These are phyloP conservation scores for Fratercula arctica DNA, from an alignment of 2,797 vertebrate species.

Conservation along the genomic window DNA sequence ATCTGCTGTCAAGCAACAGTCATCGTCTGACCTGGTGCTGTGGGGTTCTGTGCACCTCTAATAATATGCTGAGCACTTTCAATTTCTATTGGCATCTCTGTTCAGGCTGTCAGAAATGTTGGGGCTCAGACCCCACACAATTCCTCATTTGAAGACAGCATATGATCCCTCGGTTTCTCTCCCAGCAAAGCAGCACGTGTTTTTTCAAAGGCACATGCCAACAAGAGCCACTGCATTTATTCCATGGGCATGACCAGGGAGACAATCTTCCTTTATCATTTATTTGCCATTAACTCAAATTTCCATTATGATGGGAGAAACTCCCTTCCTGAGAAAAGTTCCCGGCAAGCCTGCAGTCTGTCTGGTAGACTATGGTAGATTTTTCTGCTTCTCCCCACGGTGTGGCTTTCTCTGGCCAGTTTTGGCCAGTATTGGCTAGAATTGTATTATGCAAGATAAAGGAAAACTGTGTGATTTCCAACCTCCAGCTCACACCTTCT, in stretches of 20 bases:
- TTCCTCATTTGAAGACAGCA: neutral
- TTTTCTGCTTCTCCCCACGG: neutral
- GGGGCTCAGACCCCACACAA: neutral
- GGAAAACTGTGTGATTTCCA: neutral
- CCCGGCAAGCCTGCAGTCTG: neutral
- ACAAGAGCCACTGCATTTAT: neutral
- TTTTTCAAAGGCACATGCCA: neutral
- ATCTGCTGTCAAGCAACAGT: neutral
- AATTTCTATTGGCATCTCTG: neutral
- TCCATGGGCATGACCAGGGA: neutral
- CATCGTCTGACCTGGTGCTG: neutral
- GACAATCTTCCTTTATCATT: neutral
- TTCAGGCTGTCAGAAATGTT: neutral
- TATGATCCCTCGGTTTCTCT: neutral
- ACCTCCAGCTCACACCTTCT: neutral
- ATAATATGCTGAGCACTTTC: neutral
- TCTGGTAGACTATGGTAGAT: neutral
- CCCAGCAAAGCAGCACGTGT: neutral
- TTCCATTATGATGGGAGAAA: neutral
- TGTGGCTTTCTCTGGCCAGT: neutral
- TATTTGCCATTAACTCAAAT: neutral
- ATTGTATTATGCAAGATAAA: neutral
- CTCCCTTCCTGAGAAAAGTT: neutral
- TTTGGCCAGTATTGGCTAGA: neutral
- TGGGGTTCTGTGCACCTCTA: neutral